phyloP scores from a whole-genome alignment of 53 echinoderm and acorn worm species.

The Holothuria scabra region DNA sequence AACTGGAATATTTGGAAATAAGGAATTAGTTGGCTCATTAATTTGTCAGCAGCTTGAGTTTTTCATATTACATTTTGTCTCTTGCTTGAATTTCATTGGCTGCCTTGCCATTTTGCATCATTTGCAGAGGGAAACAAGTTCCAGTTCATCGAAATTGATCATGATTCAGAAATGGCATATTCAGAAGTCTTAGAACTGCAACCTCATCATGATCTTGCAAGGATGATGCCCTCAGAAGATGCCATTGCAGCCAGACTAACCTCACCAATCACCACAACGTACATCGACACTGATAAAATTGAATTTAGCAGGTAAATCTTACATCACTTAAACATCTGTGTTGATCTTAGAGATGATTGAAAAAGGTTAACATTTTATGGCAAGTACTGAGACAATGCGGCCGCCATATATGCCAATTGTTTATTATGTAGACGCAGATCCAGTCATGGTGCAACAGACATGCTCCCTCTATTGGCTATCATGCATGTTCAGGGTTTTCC shows the following conservation, averaged over 20 bases:
- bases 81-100: not conserved
- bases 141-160: slow-evolving; percentile 96
- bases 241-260: slow-evolving; percentile 88
- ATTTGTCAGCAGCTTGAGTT: too few species aligned
- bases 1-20: too few species aligned
- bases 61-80: not conserved
- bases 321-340: too few species aligned
- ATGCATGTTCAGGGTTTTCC: too few species aligned
- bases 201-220: slow-evolving; percentile 80
- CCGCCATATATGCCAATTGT: too few species aligned
- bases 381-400: too few species aligned
- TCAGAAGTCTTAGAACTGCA: slow-evolving; percentile 83
- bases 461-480: too few species aligned
- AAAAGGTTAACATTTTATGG: too few species aligned
- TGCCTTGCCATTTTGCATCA: not conserved
- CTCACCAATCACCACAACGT: slow-evolving; percentile 84
- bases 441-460: too few species aligned
- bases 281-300: slow-evolving; percentile 93
- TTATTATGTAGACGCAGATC: too few species aligned
- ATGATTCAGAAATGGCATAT: slow-evolving; percentile 83
- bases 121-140: slow-evolving; percentile 76
- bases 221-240: slow-evolving; percentile 87
- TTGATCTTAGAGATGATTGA: too few species aligned
- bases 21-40: too few species aligned
- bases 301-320: slow-evolving; percentile 89